Evolutionary conservation across 2,888 invertebrate species (phyloP).

Genomic region (Callimorpha dominula): DNA sequence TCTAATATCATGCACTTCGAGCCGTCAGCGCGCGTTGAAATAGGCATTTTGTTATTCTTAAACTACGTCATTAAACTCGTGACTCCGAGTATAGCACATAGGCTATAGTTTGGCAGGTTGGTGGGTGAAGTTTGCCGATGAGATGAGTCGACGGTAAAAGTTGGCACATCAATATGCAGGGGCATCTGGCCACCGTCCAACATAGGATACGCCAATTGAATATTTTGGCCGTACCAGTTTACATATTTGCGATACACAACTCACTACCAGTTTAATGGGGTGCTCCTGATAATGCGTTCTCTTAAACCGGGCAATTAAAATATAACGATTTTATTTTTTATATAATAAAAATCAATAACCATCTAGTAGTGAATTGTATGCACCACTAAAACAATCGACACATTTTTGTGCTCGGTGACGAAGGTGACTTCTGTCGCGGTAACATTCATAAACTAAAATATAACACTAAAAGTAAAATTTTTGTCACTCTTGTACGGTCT

Average conservation of each 20-base stretch:
- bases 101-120: slow-evolving; percentile 74
- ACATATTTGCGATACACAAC: slow-evolving; percentile 74
- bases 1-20: slow-evolving; percentile 35
- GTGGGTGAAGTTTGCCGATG: slow-evolving; percentile 69
- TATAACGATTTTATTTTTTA: not conserved
- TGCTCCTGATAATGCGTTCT: slow-evolving; percentile 63
- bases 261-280: slow-evolving; percentile 73
- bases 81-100: slow-evolving; percentile 44
- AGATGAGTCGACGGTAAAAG: slow-evolving; percentile 76
- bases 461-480: too few species aligned
- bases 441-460: too few species aligned
- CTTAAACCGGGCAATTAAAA: slow-evolving; percentile 30
- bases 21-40: slow-evolving; percentile 36
- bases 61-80: slow-evolving; percentile 68
- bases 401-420: not conserved
- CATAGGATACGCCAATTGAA: slow-evolving; percentile 82
- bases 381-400: not conserved
- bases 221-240: slow-evolving; percentile 74
- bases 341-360: not conserved
- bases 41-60: slow-evolving; percentile 45
- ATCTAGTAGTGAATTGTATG: not conserved
- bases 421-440: too few species aligned
- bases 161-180: slow-evolving; percentile 82
- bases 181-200: slow-evolving; percentile 77
- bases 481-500: not conserved